These are phyloP conservation scores for Trididemnum nubilum DNA, from an alignment of 23 tunicate genomes.

Conservation along the genomic window DNA sequence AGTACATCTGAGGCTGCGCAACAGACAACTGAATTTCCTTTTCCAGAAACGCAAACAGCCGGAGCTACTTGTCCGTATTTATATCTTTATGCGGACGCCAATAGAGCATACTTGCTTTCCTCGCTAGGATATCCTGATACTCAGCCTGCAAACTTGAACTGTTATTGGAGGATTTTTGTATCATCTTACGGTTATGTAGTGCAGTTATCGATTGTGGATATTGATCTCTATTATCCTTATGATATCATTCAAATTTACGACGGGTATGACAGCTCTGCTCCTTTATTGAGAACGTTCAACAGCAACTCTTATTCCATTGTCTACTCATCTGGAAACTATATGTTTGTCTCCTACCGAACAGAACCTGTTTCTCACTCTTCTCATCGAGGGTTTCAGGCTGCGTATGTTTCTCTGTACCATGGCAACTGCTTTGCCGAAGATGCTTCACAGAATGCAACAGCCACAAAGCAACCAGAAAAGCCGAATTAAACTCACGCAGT, in stretches of 20 bases:
- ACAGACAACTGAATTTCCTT: neutral
- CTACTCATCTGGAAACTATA: neutral
- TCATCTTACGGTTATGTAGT: neutral
- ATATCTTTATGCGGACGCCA: neutral
- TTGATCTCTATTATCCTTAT: neutral
- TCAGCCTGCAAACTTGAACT: neutral
- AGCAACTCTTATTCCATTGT: neutral
- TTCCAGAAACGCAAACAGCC: neutral
- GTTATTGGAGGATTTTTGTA: neutral
- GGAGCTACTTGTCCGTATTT: neutral
- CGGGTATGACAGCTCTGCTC: neutral
- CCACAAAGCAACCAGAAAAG: too few relatives aligned
- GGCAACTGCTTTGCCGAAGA: too few relatives aligned
- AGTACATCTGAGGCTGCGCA: neutral
- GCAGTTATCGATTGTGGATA: neutral
- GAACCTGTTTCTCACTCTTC: neutral
- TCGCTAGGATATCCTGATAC: constrained; percentile 7
- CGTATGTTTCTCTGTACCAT: neutral
- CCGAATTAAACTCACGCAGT: too few relatives aligned
- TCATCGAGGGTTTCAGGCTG: neutral
- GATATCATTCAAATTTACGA: neutral
- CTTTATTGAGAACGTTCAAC: neutral
- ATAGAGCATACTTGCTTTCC: neutral
- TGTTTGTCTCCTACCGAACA: neutral
- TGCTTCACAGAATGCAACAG: too few relatives aligned